Conservation (phyloP, 37 sponge, comb jelly and placozoan species). For the Cladorhizidae sp. region DNA sequence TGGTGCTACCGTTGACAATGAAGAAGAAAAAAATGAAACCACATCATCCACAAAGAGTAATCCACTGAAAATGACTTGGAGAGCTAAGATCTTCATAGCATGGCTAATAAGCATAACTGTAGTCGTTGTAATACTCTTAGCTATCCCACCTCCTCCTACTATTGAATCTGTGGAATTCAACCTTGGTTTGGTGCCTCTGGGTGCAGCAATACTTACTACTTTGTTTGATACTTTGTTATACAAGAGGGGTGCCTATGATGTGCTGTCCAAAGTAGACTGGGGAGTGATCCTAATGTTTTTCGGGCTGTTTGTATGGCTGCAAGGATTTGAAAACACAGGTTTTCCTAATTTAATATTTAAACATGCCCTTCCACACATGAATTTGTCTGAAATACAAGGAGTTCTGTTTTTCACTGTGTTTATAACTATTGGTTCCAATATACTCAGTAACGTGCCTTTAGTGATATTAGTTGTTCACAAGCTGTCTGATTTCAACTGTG, state of each 20-base stretch:
- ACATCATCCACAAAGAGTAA: not conserved
- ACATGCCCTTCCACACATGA: slow-evolving; percentile 33
- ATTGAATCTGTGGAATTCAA: slow-evolving; percentile 60
- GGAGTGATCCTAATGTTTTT: slow-evolving; percentile 87
- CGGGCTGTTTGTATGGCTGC: slow-evolving; percentile 90
- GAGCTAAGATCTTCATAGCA: slow-evolving; percentile 42
- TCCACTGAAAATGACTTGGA: slow-evolving; percentile 18
- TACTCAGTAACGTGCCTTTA: slow-evolving; percentile 83
- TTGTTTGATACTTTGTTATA: slow-evolving; percentile 73
- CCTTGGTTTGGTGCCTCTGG: slow-evolving; percentile 83
- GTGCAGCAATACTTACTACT: slow-evolving; percentile 74
- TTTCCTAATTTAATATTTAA: slow-evolving; percentile 51
- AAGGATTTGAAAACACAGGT: slow-evolving; percentile 72
- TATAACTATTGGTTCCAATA: slow-evolving; percentile 71
- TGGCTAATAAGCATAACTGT: slow-evolving; percentile 61
- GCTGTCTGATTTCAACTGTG: slow-evolving; percentile 44
- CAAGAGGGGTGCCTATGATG: slow-evolving; percentile 58
- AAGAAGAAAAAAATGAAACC: not conserved
- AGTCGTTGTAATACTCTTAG: slow-evolving; percentile 55
- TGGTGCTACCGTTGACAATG: not conserved
- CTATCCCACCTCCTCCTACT: slow-evolving; percentile 59
- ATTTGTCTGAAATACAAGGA: slow-evolving; percentile 46
- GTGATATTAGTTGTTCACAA: slow-evolving; percentile 66
- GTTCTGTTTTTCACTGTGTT: slow-evolving; percentile 68
- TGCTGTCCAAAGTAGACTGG: slow-evolving; percentile 87